These are phyloP conservation scores for Eupeodes luniger DNA, from an alignment of 2,888 invertebrate genomes.

Conservation along the genomic window DNA sequence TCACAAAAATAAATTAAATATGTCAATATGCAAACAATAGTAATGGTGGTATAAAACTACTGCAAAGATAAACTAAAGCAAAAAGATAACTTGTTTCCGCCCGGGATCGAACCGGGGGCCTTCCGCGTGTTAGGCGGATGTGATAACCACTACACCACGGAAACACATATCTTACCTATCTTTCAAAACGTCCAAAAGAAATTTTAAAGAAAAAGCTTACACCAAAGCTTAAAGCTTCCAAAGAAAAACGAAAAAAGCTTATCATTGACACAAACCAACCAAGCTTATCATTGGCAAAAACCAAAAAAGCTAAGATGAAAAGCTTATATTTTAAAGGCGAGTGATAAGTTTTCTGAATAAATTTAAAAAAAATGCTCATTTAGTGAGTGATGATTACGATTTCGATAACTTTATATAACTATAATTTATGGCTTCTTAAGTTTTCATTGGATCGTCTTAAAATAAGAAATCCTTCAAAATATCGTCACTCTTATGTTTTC, in stretches of 20 bases:
- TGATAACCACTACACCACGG: constrained; percentile 85
- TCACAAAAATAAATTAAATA: too few species aligned
- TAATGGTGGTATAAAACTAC: not conserved
- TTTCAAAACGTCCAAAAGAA: not conserved
- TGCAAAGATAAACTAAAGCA: not conserved
- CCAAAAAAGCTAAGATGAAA: not conserved
- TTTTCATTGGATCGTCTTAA: too few species aligned
- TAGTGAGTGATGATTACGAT: too few species aligned
- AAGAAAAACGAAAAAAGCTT: not conserved
- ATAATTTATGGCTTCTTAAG: too few species aligned
- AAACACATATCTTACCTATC: constrained; percentile 74
- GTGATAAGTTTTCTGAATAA: not conserved
- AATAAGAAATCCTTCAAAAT: too few species aligned
- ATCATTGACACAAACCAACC: constrained; percentile 20
- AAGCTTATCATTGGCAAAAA: constrained; percentile 7
- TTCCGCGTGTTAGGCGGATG: constrained; percentile 85
- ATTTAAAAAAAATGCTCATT: too few species aligned
- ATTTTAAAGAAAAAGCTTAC: not conserved
- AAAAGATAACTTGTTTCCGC: constrained; percentile 80
- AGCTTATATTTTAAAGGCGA: not conserved
- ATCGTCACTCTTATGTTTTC: too few species aligned
- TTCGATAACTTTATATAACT: too few species aligned
- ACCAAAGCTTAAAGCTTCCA: not conserved
- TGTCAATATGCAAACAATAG: too few species aligned
- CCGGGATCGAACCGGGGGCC: constrained; percentile 85